Evolutionary conservation across 2,113 vertebrate genomes (phyloP).

Genomic region (Plecotus auritus): DNA sequence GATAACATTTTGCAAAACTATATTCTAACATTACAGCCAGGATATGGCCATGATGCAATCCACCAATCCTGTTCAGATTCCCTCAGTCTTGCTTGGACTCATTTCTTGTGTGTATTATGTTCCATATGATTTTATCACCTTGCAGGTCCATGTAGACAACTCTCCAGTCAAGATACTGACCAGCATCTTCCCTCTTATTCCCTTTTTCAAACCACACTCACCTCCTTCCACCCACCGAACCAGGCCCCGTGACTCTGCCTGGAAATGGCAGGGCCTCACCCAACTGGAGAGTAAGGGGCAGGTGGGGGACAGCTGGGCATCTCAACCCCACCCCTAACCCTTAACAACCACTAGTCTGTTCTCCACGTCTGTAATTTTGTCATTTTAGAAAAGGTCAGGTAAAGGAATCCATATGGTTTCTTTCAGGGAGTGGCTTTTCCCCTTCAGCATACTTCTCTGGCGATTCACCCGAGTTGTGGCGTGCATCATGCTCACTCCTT

Average conservation of each 20-base stretch:
- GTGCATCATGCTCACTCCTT: background rate
- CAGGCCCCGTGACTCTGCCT: background rate
- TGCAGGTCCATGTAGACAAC: too few relatives aligned
- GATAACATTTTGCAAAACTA: background rate
- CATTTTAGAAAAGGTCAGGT: background rate
- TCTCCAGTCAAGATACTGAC: background rate
- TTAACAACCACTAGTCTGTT: background rate
- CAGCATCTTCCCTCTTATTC: too few relatives aligned
- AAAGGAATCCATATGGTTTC: background rate
- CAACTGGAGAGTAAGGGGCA: background rate
- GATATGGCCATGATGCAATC: too few relatives aligned
- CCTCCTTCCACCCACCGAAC: background rate
- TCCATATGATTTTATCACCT: background rate
- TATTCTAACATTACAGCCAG: background rate
- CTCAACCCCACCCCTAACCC: accelerated
- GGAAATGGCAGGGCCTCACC: background rate
- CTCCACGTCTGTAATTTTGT: background rate
- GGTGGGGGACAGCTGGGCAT: background rate
- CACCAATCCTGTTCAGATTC: accelerated
- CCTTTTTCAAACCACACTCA: background rate
- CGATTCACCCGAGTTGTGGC: background rate
- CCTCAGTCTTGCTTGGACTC: background rate
- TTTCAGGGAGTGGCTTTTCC: background rate
- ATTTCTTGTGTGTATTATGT: background rate
- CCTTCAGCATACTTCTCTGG: background rate